Conservation (phyloP, 1,140 invertebrate species). For the Gyrodactylus bullatarudis region DNA sequence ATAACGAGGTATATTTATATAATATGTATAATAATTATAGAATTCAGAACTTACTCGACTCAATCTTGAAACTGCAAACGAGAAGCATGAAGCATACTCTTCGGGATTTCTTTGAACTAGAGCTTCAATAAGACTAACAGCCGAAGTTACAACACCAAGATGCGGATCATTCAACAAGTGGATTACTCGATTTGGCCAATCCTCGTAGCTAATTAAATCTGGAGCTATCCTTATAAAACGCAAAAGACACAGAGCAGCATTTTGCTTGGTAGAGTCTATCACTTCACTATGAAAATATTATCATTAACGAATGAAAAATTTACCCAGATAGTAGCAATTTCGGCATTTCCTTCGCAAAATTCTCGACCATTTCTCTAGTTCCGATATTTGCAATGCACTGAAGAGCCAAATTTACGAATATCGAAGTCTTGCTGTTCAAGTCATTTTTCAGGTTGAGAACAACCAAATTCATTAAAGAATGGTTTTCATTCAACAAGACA, state of each 20-base stretch:
- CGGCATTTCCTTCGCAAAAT: slow-evolving; percentile 83
- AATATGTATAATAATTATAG: no score
- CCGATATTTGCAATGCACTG: slow-evolving; percentile 99
- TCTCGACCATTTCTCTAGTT: slow-evolving; percentile 94
- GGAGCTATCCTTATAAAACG: slow-evolving; percentile 54
- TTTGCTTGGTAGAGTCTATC: slow-evolving; percentile 97
- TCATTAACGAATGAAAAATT: slow-evolving; percentile 11
- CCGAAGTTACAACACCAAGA: slow-evolving; percentile 88
- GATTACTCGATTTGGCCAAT: slow-evolving; percentile 93
- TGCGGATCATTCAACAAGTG: slow-evolving; percentile 95
- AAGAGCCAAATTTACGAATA: slow-evolving; percentile 88
- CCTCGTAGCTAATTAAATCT: slow-evolving; percentile 65
- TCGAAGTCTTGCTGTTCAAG: slow-evolving; percentile 67
- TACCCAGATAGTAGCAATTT: slow-evolving; percentile 82
- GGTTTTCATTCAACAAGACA: slow-evolving; percentile 90
- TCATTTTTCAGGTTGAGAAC: slow-evolving; percentile 99
- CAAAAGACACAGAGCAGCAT: slow-evolving; percentile 71
- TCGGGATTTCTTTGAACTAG: slow-evolving; percentile 91
- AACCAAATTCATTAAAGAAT: slow-evolving; percentile 89
- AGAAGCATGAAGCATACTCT: slow-evolving; percentile 94
- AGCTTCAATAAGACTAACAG: slow-evolving; percentile 81
- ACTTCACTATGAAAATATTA: slow-evolving; percentile 38
- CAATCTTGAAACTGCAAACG: slow-evolving; percentile 70
- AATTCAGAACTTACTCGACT: slow-evolving; percentile 25
- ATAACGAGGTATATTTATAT: no score